Percentiles rank a stretch among this genome's conserved stretches.
These are phyloP conservation scores for Microcebus griseorufus DNA, from an alignment of 2,113 vertebrate species.

Conservation along the genomic window DNA sequence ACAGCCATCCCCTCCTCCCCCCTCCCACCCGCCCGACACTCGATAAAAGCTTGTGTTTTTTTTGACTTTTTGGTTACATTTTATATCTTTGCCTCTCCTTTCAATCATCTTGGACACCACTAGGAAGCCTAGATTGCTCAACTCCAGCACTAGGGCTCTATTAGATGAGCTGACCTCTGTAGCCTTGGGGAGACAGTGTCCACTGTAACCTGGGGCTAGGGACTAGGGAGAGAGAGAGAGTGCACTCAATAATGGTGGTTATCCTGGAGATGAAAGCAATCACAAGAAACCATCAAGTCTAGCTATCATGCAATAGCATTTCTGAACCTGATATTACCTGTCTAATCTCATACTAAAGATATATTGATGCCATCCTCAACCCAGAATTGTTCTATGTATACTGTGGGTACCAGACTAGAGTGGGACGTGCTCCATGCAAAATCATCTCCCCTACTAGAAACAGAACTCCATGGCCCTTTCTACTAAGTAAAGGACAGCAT, in stretches of 20 bases:
- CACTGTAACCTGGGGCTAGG: neutral
- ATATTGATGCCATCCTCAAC: neutral
- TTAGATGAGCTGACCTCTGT: neutral
- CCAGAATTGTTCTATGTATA: neutral
- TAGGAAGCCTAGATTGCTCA: neutral
- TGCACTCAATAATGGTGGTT: neutral
- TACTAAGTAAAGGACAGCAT: conserved; percentile 7
- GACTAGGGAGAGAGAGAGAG: neutral
- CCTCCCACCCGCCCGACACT: no score
- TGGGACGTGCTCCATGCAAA: neutral
- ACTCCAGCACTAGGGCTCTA: neutral
- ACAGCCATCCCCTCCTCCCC: no score
- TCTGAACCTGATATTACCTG: neutral
- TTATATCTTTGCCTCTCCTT: no score
- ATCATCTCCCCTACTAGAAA: neutral
- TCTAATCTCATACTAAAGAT: conserved; percentile 14
- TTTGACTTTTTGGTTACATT: no score
- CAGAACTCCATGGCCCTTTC: neutral
- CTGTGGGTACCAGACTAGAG: neutral
- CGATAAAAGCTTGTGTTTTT: no score
- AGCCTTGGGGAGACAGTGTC: neutral
- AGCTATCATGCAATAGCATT: neutral
- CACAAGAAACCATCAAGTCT: neutral
- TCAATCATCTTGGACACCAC: neutral
- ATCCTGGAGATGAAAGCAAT: neutral